Evolutionary conservation across 2,888 invertebrate species (phyloP), one percentile per base, ranked within the genome.

Genomic region (Mythimna lalbum): DNA sequence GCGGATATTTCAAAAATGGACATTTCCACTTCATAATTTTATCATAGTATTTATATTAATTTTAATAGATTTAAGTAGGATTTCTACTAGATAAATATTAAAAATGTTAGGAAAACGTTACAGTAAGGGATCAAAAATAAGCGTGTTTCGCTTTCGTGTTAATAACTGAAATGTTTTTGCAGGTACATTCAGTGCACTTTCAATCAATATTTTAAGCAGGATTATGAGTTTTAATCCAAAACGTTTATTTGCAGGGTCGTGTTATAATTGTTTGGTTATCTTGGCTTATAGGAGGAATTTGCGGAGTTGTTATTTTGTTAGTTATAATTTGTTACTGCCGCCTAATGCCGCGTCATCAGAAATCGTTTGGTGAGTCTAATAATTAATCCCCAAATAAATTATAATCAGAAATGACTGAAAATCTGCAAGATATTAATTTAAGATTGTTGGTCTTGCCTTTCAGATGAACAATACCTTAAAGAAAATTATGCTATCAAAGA

Each of bases 271-370:
- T 96, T 94, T 96, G 96, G 95, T 94, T 96, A 90, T 95, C 95
- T 91, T 96, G 96, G 96, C 94, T 96, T 91, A 91, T 95, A 82
- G 97, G 97, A 75, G 97, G 97, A 78, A 95, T 97, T 86, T 96
- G 97, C 87, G 97, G 97, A 87, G 97, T 97, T 87, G 92, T 97
- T 87, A 95, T 97, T 90, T 96, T 97, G 90, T 96, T 97, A 83
- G 93, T 97, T 90, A 93, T 97, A 88, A 95, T 97, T 87, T 97
- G 97, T 93, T 96, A 97, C 92, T 97, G 97, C 92, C 97, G 97
- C 95, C 96, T 97, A 90, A 97, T 97, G 96, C 97, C 97, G 86
- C 96, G 97, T 81, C 96, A 97, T 89, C 97, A 97, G 93, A 97
- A 97, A 94, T 97, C 97, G 78, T 97, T 97, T 89, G 97, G 97